These are phyloP conservation scores for Euwallacea fornicatus DNA, from an alignment of 1,140 invertebrate species.

Conservation along the genomic window DNA sequence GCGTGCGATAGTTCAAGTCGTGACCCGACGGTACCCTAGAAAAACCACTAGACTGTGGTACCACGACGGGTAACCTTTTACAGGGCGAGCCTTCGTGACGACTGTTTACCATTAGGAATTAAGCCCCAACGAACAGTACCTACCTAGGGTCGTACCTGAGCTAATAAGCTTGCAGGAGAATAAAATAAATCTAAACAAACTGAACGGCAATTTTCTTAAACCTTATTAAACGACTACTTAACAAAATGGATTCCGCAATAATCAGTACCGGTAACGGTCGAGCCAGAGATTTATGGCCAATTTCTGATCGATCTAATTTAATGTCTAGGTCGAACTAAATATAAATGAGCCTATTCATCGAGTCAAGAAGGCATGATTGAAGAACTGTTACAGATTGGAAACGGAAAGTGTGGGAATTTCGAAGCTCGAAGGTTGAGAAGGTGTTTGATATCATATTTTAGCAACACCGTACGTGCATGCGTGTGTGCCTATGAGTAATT, in stretches of 20 bases:
- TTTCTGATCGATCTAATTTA: constrained; percentile 37
- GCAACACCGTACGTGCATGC: neutral
- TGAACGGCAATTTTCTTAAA: constrained; percentile 7
- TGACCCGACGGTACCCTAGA: constrained; percentile 47
- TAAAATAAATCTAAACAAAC: constrained; percentile 2
- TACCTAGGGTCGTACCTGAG: neutral
- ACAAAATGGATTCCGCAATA: constrained; percentile 23
- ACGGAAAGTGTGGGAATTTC: constrained; percentile 39
- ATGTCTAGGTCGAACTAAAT: constrained; percentile 37
- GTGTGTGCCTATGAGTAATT: constrained; percentile 12
- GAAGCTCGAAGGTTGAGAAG: constrained; percentile 33
- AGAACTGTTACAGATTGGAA: constrained; percentile 36
- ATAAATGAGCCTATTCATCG: constrained; percentile 37
- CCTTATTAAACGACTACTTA: constrained; percentile 3
- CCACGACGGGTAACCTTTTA: constrained; percentile 36
- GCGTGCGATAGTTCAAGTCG: constrained; percentile 49
- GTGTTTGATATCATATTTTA: constrained; percentile 34
- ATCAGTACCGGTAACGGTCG: constrained; percentile 14
- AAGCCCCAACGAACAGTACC: constrained; percentile 1
- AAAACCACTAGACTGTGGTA: constrained; percentile 46
- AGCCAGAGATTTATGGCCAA: constrained; percentile 30
- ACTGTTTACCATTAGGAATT: constrained; percentile 10
- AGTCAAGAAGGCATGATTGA: constrained; percentile 37
- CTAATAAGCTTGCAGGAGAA: neutral
- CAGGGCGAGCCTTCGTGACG: constrained; percentile 34